Evolutionary conservation across 2,888 invertebrate genomes (phyloP), one percentile per base, ranked within the genome.

Genomic region (Neoaliturus tenellus): DNA sequence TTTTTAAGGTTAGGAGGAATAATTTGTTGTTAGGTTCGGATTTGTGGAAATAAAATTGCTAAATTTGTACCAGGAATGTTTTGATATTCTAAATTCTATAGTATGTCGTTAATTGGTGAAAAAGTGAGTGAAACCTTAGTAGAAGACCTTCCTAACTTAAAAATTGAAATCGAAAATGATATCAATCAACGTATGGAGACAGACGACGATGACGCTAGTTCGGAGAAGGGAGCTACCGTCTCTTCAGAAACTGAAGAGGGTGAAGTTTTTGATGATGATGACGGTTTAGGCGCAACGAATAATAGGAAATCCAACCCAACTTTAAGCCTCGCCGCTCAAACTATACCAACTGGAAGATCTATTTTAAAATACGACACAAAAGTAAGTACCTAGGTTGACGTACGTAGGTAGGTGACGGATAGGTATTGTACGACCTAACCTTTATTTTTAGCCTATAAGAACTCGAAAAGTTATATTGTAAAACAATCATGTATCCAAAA

Each of bases 191-290:
- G 62, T 10, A 85, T 85, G 83, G 85, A 85, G 55, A 85, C 83
- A 10, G 85, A 85, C 23, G 82, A 84, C 39, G 84, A 80, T 31
- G 71, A 73, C 20, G 73, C 28, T 14, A 44, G 33, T 20, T 58
- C 55, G 33, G 67, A 81, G n/a, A 81, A 85, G 25, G 73, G 62
- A 39, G 58, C 31, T 4, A 33, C 81, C 8, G 84, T 83, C 20
- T 88, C 87, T 35, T 88, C 87, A 62, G 89, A 89, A 67, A 87
- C 90, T 33, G 91, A 92, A 88, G 91, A 91, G 85, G 91, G 91
- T 41, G 91, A 91, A 89, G 89, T 91, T 75, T 89, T 89, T 83
- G 90, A 90, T 83, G 86, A 85, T 23, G 88, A 88, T 80, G 89
- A 90, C 10, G 14, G 10, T 0, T 25, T 75, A 25, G 48, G 35